Evolutionary conservation across 2,797 vertebrate genomes (phyloP).

Genomic region (Enteromius thamalakanensis): DNA sequence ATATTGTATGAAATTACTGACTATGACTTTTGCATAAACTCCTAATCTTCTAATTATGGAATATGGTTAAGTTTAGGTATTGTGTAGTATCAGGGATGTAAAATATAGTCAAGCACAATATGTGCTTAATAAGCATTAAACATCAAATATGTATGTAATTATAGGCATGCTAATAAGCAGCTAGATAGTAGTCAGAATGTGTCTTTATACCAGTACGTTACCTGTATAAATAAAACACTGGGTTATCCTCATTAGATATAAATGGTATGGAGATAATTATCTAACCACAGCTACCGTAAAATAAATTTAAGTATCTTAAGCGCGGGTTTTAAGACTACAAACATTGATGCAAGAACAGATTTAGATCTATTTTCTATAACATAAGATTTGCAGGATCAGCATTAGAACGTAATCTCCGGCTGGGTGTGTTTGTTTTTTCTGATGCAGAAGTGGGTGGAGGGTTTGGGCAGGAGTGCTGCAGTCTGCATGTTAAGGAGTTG

Average conservation of each 20-base stretch:
- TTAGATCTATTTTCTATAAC: background rate
- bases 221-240: background rate
- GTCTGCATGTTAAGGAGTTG: slow-evolving; percentile 61
- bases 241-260: background rate
- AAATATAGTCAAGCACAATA: background rate
- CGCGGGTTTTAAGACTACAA: background rate
- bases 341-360: background rate
- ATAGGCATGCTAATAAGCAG: background rate
- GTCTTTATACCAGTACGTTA: background rate
- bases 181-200: background rate
- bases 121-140: background rate
- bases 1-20: no score
- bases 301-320: background rate
- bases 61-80: background rate
- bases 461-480: slow-evolving; percentile 46
- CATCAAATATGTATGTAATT: background rate
- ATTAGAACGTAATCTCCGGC: slow-evolving; percentile 14
- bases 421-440: slow-evolving; percentile 40
- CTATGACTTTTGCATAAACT: background rate
- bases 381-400: slow-evolving; percentile 34
- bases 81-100: background rate
- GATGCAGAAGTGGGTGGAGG: slow-evolving; percentile 47
- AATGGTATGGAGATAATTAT: background rate
- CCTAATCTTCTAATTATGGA: background rate
- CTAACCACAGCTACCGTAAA: background rate